Base-by-base conservation (phyloP, 2,113 vertebrate genomes). In the Oophaga pumilio region DNA sequence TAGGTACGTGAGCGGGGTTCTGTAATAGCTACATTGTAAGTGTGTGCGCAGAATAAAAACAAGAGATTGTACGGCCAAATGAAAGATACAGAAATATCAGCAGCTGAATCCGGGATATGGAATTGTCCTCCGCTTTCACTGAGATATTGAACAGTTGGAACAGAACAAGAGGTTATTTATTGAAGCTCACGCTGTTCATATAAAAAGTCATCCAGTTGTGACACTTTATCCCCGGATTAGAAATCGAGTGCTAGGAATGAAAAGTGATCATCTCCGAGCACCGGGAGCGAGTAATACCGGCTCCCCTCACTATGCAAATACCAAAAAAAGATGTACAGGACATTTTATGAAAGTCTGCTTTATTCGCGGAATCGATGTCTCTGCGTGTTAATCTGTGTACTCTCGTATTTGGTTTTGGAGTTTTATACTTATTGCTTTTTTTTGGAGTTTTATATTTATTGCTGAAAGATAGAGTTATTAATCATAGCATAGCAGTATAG, bases 221-320 rank as follows among this genome's bases (percentile, higher is more conserved):
- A 88, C 79, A 88, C 80, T 60, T 76, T 88, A 83, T 88, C 50
- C n/a, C 24, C 15, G 71, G 57, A 66, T 88, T 88, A 88, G 56
- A 76, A 88, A 88, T 76, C 76, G 71, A 83, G 80, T 66, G n/a
- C 69, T 88, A 76, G 80, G 62, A 83, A 83, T 88, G 68, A 88
- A 66, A 68, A 84, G 71, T 82, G 77, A 82, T 82, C 79, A 17
- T 50, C 15, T 11, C 18, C 73, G 43, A 76, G 56, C 53, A 43
- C 8, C 28, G 11, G 53, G 33, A 81, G 60, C 49, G 20, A 50
- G 56, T 26, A 33, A 12, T 12, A 33, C n/a, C 26, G 66, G 33
- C 66, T 82, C 59, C 53, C 66, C 56, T 12, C 14, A 33, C 28
- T 73, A 82, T 74, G 78, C 64, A 87, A 87, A 87, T 71, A 60